Evolutionary conservation across 2,888 invertebrate genomes (phyloP), one percentile per base, ranked within the genome.

Genomic region (Platycheirus rosarum): DNA sequence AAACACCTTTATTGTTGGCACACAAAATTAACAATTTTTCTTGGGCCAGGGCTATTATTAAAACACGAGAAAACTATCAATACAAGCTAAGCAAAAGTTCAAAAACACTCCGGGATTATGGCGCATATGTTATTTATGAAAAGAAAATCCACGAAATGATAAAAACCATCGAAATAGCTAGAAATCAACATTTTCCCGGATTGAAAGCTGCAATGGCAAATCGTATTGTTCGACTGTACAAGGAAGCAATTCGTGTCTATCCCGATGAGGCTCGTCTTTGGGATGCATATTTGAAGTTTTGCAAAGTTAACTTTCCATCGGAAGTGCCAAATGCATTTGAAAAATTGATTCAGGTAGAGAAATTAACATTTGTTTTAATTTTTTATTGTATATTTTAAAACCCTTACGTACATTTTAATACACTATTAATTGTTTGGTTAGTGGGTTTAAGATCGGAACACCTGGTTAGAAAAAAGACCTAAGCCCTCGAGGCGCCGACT

Each of bases 211-310:
- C 87, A 0, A 94, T 97, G 85, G 92, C 93, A 0, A 94, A 93
- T 75, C 92, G 95, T 84, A 92, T 97, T 8, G 94, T 95, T 86
- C 93, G 92, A 86, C 89, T 97, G 18, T 97, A 95, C 87, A 94
- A 93, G 87, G 94, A 93, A 85, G 93, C 94, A 16, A 91, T 95
- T 66, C 91, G 91, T 32, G 92, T 93, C 84, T 96, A 94, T 87
- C 93, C 94, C 86, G 92, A 94, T 86, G 95, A 97, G 87, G 90
- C 94, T 40, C 92, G 94, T 84, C 91, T 97, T 69, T 96, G 95
- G 93, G 92, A 95, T 86, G 94, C 94, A 46, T 95, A 95, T 87
- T 94, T 97, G 63, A 94, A 95, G 86, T 97, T 96, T 88, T 95
- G 95, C 86, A 94, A 93, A 86, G 92, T 93, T 88, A 93, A 92